Evolutionary conservation across 2,888 invertebrate genomes (phyloP).

Genomic region (Cecidostiba fungosa): DNA sequence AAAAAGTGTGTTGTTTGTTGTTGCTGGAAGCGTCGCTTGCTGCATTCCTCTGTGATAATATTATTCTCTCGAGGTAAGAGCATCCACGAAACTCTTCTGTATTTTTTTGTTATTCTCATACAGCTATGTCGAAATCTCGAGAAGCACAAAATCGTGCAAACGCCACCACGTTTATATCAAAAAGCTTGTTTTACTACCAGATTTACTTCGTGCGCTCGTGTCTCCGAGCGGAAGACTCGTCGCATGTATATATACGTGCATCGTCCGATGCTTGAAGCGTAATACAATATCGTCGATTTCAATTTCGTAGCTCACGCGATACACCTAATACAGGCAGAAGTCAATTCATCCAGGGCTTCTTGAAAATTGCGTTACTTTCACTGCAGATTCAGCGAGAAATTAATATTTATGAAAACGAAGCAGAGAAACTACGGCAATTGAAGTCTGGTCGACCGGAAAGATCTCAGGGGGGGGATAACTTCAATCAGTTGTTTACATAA

Average conservation of each 20-base stretch:
- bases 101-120: background rate
- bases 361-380: background rate
- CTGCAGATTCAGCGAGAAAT: background rate
- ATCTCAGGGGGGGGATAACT: background rate
- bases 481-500: background rate
- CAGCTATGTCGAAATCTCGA: background rate
- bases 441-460: background rate
- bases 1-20: background rate
- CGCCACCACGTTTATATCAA: background rate
- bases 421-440: background rate
- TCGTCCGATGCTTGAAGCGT: constrained; percentile 39
- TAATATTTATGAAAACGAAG: constrained; percentile 19
- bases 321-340: too few relatives aligned
- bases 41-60: background rate
- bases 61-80: background rate
- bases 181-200: constrained; percentile 24
- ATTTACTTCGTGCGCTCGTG: constrained; percentile 10
- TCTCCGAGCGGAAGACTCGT: constrained; percentile 27
- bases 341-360: background rate
- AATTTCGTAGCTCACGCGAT: background rate
- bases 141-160: background rate
- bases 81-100: background rate
- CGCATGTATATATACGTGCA: constrained; percentile 1
- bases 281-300: background rate
- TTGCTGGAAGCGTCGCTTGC: background rate